A percentile compares a stretch with the other conserved stretches of the same genome.
phyloP scores from a whole-genome alignment of 1,140 invertebrate species.

The Brachionus koreanus region DNA sequence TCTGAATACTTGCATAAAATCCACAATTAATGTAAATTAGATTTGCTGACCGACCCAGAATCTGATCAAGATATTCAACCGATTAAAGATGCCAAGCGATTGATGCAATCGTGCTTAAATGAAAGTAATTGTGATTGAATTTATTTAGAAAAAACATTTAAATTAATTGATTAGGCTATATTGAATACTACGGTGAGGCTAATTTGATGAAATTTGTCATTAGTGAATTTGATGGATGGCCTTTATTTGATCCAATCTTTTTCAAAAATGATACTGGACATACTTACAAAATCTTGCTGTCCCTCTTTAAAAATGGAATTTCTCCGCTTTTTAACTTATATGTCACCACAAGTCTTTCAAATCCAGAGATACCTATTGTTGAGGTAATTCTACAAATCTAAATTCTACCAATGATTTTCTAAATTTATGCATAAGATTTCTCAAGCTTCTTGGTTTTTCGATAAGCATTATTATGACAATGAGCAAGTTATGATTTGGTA shows the following conservation, averaged over 20 bases:
- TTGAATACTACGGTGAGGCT: slow-evolving; percentile 65
- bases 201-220: slow-evolving; percentile 69
- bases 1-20: no score
- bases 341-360: neutral
- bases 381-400: neutral
- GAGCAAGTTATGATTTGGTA: neutral
- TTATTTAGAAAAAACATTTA: neutral
- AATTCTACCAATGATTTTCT: neutral
- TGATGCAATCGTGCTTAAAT: slow-evolving; percentile 81
- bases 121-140: slow-evolving; percentile 60
- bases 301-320: slow-evolving; percentile 26
- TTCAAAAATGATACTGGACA: neutral
- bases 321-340: slow-evolving; percentile 5
- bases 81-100: slow-evolving; percentile 65
- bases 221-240: slow-evolving; percentile 75
- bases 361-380: neutral
- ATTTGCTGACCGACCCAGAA: neutral
- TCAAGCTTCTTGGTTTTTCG: slow-evolving; percentile 27
- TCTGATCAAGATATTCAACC: slow-evolving; percentile 51
- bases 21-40: neutral
- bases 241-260: slow-evolving; percentile 63
- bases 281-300: neutral
- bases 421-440: neutral
- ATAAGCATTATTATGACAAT: slow-evolving; percentile 18
- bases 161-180: slow-evolving; percentile 49